Evolutionary conservation across 2,888 invertebrate species (phyloP).

Genomic region (Drosophila siamana): DNA sequence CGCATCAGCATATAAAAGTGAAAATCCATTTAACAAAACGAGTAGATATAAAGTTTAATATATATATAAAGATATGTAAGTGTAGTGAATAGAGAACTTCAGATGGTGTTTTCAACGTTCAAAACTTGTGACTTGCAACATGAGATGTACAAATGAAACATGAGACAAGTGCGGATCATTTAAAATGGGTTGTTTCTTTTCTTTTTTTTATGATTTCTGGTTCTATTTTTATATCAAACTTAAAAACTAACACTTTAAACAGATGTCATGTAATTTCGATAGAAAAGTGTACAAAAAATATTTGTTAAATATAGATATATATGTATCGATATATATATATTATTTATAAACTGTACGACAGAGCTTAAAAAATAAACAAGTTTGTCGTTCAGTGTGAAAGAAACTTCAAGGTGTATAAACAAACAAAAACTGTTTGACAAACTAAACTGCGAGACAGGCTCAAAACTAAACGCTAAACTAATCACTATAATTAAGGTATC

Average conservation of each 20-base stretch:
- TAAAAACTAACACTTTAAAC: slow-evolving; percentile 58
- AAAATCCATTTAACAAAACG: slow-evolving; percentile 77
- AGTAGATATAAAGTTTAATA: slow-evolving; percentile 53
- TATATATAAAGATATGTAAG: slow-evolving; percentile 33
- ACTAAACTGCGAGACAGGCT: slow-evolving; percentile 24
- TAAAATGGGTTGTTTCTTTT: slow-evolving; percentile 25
- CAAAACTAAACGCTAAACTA: slow-evolving; percentile 59
- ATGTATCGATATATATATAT: slow-evolving; percentile 9
- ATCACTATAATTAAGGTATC: slow-evolving; percentile 42
- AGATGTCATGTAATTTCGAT: slow-evolving; percentile 48
- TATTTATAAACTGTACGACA: slow-evolving; percentile 41
- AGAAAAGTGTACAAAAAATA: slow-evolving; percentile 53
- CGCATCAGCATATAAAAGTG: slow-evolving; percentile 51
- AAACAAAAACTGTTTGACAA: slow-evolving; percentile 62
- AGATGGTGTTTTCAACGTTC: slow-evolving; percentile 47
- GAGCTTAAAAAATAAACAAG: slow-evolving; percentile 36
- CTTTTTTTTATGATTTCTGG: slow-evolving; percentile 2
- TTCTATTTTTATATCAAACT: slow-evolving; percentile 46
- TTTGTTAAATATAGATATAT: slow-evolving; percentile 33
- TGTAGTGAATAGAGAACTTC: slow-evolving; percentile 45
- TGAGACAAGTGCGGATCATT: slow-evolving; percentile 57
- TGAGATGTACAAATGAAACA: slow-evolving; percentile 78
- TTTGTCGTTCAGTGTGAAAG: slow-evolving; percentile 43
- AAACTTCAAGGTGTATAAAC: slow-evolving; percentile 60
- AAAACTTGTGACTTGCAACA: slow-evolving; percentile 75